Conservation (phyloP, 1,140 invertebrate genomes). For the Copidosoma floridanum region DNA sequence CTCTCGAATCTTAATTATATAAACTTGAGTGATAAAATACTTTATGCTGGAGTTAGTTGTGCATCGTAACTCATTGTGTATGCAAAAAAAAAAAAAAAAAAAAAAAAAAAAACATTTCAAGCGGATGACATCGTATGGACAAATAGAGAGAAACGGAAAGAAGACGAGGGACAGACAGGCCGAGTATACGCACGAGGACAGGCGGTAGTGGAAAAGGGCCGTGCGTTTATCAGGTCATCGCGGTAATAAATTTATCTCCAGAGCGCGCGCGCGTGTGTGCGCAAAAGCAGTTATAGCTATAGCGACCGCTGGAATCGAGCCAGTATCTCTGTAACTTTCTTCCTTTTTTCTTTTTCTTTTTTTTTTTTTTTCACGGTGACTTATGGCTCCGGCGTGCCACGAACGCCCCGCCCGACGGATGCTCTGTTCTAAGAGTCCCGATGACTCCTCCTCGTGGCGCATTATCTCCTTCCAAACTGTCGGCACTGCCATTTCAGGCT, state of each 20-base stretch:
- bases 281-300: too few relatives aligned
- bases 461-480: constrained; percentile 13
- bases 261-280: constrained; percentile 37
- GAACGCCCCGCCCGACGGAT: constrained; percentile 27
- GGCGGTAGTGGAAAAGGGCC: not conserved
- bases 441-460: constrained; percentile 20
- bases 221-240: constrained; percentile 39
- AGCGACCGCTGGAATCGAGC: constrained; percentile 36
- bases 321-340: constrained; percentile 39
- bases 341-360: not conserved
- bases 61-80: too few relatives aligned
- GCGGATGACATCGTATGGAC: not conserved
- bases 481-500: not conserved
- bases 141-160: constrained; percentile 4
- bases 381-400: constrained; percentile 34
- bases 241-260: constrained; percentile 44
- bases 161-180: not conserved
- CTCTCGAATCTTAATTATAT: too few relatives aligned
- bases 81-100: not conserved
- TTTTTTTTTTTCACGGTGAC: constrained; percentile 31
- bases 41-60: too few relatives aligned
- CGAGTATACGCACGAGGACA: too few relatives aligned
- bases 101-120: not conserved
- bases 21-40: too few relatives aligned
- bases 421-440: constrained; percentile 34